Conservation (phyloP, 2,797 vertebrate species). For the Gadopsis bispinosus region DNA sequence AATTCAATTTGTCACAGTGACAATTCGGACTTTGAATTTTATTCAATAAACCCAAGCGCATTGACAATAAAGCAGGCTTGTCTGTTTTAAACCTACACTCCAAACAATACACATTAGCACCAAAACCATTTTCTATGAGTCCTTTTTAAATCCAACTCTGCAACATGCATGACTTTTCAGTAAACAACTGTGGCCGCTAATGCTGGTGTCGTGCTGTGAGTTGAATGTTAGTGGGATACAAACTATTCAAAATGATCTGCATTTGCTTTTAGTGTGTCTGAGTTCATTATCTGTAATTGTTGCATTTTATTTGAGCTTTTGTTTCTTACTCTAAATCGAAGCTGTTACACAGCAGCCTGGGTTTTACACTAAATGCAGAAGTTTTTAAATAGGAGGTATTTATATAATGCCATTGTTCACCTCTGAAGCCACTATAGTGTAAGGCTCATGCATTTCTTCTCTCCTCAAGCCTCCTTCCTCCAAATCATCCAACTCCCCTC, state of each 20-base stretch:
- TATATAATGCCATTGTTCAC: constrained; percentile 44
- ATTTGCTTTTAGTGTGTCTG: constrained; percentile 57
- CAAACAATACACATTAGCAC: constrained; percentile 76
- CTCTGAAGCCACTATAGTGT: constrained; percentile 38
- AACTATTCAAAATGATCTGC: constrained; percentile 54
- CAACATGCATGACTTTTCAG: constrained; percentile 48
- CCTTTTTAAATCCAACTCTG: constrained; percentile 73
- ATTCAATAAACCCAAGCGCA: constrained; percentile 33
- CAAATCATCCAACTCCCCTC: constrained; percentile 47
- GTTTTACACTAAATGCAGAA: constrained; percentile 55
- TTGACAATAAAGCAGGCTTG: constrained; percentile 26
- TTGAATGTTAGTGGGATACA: constrained; percentile 43
- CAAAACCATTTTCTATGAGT: constrained; percentile 72
- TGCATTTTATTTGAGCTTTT: too few species aligned
- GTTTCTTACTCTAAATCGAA: constrained; percentile 42
- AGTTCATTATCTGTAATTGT: too few species aligned
- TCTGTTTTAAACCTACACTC: constrained; percentile 65
- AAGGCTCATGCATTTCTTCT: constrained; percentile 22
- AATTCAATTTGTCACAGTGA: constrained; percentile 85
- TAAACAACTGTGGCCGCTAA: constrained; percentile 50
- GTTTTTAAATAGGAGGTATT: constrained; percentile 41
- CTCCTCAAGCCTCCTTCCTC: constrained; percentile 21
- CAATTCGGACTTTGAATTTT: constrained; percentile 81
- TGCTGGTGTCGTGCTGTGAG: constrained; percentile 36
- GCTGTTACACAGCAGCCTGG: constrained; percentile 47